Conservation (phyloP, 2,113 vertebrate genomes). For the Ageneiosus marmoratus region DNA sequence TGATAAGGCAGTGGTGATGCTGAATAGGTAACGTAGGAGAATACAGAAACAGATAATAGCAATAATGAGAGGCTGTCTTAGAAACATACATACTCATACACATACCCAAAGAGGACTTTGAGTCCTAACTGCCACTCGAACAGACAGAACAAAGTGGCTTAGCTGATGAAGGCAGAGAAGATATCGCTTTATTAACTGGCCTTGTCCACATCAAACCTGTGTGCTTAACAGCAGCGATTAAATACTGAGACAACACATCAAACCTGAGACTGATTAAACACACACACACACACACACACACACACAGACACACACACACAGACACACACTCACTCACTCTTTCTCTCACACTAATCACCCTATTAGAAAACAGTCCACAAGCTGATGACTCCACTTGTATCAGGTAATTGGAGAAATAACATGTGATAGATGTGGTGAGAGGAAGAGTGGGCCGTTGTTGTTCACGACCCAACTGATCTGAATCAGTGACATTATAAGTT, state of each 20-base stretch:
- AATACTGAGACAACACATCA: slow-evolving; percentile 77
- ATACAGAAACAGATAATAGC: slow-evolving; percentile 3
- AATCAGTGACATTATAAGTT: slow-evolving; percentile 58
- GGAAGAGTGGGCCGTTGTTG: slow-evolving; percentile 53
- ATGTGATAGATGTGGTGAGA: slow-evolving; percentile 64
- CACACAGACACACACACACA: slow-evolving; percentile 48
- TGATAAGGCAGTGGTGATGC: not conserved
- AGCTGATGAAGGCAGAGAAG: slow-evolving; percentile 71
- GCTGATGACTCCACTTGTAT: slow-evolving; percentile 53
- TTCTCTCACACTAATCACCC: slow-evolving; percentile 70
- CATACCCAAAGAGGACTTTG: slow-evolving; percentile 35
- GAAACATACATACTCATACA: not conserved
- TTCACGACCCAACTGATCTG: slow-evolving; percentile 54
- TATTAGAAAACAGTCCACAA: slow-evolving; percentile 61
- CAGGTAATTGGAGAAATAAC: slow-evolving; percentile 61
- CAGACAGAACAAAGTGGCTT: slow-evolving; percentile 59
- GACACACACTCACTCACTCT: not conserved
- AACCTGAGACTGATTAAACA: slow-evolving; percentile 76
- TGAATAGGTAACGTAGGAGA: not conserved
- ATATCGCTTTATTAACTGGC: slow-evolving; percentile 76
- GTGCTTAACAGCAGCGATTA: slow-evolving; percentile 70
- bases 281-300: slow-evolving; percentile 39
- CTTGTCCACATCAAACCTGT: slow-evolving; percentile 77
- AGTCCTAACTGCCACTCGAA: slow-evolving; percentile 54
- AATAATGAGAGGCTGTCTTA: slow-evolving; percentile 12